Evolutionary conservation across 2,888 invertebrate species (phyloP), one percentile per base, ranked within the genome.

Genomic region (Masnerella sp.): DNA sequence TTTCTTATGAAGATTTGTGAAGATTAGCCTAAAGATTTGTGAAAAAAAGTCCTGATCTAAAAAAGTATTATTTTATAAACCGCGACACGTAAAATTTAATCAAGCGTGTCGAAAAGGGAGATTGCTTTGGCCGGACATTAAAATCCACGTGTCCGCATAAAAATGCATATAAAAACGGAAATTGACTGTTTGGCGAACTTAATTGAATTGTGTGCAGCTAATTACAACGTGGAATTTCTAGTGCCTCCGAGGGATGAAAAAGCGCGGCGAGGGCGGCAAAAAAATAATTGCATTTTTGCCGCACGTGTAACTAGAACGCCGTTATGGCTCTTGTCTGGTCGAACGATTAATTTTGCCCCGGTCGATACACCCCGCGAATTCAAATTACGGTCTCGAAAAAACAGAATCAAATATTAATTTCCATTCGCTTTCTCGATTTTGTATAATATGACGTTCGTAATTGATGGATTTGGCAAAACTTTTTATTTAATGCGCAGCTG

Each of bases 131-230:
- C 5, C 20, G 18, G 36, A 47, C 47, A 59, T 47, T 47, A 45
- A 42, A 59, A 59, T 36, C 11, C 59, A 38, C 47, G 28, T 28
- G 42, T 51, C 11, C 34, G 36, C 52, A 38, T 45, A 54, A 56
- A 65, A 65, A 42, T 42, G 49, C 32, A 20, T 30, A 40, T 47
- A 40, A 47, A 65, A 34, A 61, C 30, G 22, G 47, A 42, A 32
- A 65, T 56, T 65, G 49, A 65, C 47, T 56, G 65, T 65, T 56
- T 49, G 36, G 49, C 40, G 40, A 40, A 49, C 56, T 65, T 65
- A 65, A 65, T 65, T 65, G 65, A 65, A 65, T 65, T 65, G 65
- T 65, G 65, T 49, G 54, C 34, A 65, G 65, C 65, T 65, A 65
- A 65, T 58, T 67, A 65, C 65, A 65, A 49, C 32, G 32, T 32